Conservation (phyloP, 2,113 vertebrate species). For the Trachemys scripta region DNA sequence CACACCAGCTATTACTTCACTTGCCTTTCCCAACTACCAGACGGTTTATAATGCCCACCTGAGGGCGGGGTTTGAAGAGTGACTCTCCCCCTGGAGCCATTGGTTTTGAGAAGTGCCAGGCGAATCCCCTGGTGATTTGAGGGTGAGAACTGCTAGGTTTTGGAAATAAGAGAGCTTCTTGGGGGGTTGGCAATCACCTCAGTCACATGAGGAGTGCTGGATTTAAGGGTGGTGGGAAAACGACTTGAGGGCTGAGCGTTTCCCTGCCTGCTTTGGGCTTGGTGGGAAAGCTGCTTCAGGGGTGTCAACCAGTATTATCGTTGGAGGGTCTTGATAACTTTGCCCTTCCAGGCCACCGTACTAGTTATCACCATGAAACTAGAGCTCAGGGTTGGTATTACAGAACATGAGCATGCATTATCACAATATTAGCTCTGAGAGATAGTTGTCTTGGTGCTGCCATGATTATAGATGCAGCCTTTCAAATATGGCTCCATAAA, state of each 20-base stretch:
- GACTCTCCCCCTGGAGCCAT: neutral
- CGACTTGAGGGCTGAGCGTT: accelerated
- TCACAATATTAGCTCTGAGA: neutral
- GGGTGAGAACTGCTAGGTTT: neutral
- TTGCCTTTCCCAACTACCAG: neutral
- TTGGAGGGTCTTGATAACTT: neutral
- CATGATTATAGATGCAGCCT: neutral
- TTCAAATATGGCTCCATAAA: conserved; percentile 44
- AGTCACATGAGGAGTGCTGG: accelerated
- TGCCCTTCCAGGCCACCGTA: neutral
- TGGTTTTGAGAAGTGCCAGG: neutral
- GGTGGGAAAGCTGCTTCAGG: neutral
- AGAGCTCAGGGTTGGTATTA: accelerated
- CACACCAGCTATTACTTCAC: neutral
- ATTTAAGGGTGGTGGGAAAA: neutral
- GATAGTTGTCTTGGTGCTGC: conserved; percentile 10
- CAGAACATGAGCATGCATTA: neutral
- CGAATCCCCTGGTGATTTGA: accelerated
- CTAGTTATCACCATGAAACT: neutral
- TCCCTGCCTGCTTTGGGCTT: neutral
- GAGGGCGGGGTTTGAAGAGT: neutral
- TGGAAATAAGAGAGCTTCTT: neutral
- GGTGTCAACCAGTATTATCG: neutral
- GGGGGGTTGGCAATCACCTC: neutral
- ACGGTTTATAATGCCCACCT: neutral